Evolutionary conservation across 2,113 vertebrate species (phyloP).

Genomic region (Semicossyphus pulcher): DNA sequence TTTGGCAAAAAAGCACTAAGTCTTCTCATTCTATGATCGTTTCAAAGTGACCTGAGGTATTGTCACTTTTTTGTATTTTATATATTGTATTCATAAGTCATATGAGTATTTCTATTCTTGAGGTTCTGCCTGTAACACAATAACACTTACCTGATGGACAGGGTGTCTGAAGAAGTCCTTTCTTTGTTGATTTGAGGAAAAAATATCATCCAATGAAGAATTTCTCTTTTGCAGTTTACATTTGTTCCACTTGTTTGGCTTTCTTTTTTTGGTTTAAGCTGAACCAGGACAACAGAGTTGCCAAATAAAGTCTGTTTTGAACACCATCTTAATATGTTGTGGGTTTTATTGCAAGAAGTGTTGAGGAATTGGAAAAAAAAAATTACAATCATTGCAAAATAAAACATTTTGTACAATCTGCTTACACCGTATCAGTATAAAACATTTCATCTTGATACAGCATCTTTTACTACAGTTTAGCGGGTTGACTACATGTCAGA

Average conservation of each 20-base stretch:
- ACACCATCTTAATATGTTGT: constrained; percentile 35
- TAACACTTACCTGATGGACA: not conserved
- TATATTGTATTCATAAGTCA: not conserved
- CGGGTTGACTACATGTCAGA: constrained; percentile 4
- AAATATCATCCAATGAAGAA: not conserved
- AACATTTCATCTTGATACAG: constrained; percentile 31
- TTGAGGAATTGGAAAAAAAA: constrained; percentile 29
- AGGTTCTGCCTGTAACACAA: constrained; percentile 2
- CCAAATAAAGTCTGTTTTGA: constrained; percentile 68
- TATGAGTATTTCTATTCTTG: constrained; percentile 13
- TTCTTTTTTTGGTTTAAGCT: constrained; percentile 12
- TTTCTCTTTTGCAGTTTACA: not conserved
- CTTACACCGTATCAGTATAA: constrained; percentile 17
- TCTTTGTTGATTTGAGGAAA: constrained; percentile 7
- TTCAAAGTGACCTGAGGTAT: constrained; percentile 17
- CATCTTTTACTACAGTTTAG: constrained; percentile 29
- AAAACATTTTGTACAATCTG: constrained; percentile 9
- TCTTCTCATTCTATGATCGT: constrained; percentile 8
- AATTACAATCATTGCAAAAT: constrained; percentile 24
- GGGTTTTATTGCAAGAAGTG: constrained; percentile 50
- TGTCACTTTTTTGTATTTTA: not conserved
- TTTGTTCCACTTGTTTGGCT: not conserved
- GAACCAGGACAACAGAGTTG: constrained; percentile 26
- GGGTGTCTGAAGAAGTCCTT: constrained; percentile 3
- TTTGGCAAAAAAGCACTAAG: constrained; percentile 15